Base-by-base conservation (phyloP, 2,113 vertebrate species). In the Ramphastos sulfuratus region DNA sequence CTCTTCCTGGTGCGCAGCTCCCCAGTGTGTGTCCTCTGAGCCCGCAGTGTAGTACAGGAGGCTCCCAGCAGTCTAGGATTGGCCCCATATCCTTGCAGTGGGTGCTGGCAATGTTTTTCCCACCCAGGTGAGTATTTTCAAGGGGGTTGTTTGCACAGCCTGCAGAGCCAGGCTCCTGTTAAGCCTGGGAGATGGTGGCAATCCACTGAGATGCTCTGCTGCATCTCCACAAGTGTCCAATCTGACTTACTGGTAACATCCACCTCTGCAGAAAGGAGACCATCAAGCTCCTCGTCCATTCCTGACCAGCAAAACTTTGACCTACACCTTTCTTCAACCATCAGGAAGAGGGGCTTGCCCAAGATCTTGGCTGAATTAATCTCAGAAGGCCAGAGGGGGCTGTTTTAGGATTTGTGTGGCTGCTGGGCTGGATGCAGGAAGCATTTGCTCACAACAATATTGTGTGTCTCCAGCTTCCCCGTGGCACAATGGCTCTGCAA, bases 21-120 rank as follows among this genome's bases (percentile, higher is more conserved):
- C 21, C 56, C 21, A 20, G 13, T 0, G 0, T 6, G 4, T 18
- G 35, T 7, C 37, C 10, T 17, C 2, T 1, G 55, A 42, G 35
- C 72, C 35, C 66, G 6, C 6, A 0, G 0, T 8, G 25, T 0
- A 2, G n/a, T 28, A 50, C 55, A 3, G 12, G 54, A 72, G 35
- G 23, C 33, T 61, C 20, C 3, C 0, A 1, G 12, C 18, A n/a
- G 3, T 13, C n/a, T 20, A 30, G 4, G 20, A 15, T 14, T 58
- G 54, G 24, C 23, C 25, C 30, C 27, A 17, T 30, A 72, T 44
- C 72, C 39, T 66, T 70, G 55, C 44, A 65, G 54, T 12, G 33
- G 3, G 3, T 6, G 2, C 33, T 14, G 59, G 19, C 44, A 72
- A 19, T 17, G 18, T n/a, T 64, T 42, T 80, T 35, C 15, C 13